Base-by-base conservation (phyloP, 1,140 invertebrate species). In the Campoletis sonorensis region DNA sequence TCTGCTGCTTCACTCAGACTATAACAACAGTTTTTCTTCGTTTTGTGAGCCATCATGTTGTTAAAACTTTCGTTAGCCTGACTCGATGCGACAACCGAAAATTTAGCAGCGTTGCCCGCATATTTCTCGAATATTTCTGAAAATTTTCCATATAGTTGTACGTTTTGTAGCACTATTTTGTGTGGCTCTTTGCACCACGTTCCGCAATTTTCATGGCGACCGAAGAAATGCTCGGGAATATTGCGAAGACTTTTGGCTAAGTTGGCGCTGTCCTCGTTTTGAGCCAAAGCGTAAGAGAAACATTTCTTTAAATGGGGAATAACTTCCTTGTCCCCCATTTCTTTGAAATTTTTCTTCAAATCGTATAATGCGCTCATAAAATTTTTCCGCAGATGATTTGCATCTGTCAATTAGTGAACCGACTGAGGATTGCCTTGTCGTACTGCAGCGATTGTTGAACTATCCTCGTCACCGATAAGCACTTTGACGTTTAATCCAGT, bases 1-100 rank as follows among this genome's bases (percentile, higher is more conserved):
- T 81, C 79, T 21, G 79, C 79, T n/a, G 79, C 73, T 23, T 61
- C 79, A 37, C 27, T 81, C 1, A 72, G 70, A 58, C 79, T 81
- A 51, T 81, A 81, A 33, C 79, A 75, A 40, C 79, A 16, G 37
- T 81, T 75, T 40, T 75, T 75, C 10, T 70, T 51, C 16, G 71
- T 51, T 45, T 75, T 75, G 54, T 81, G 67, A 27, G 70, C 51
- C 49, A 64, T 81, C 7, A 81, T 75, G 15, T 64, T 64, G 40
- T 81, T 64, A 11, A 81, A 37, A 33, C 79, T 80, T 80, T 80
- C 79, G 33, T 80, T 80, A 40, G 21, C 51, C 23, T 80, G 40
- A 27, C 79, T 80, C 10, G 68, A 80, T 26, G 79, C 67, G 16
- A 18, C 64, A 67, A 30, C 58, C 23, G 64, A 67, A 30, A 67